Evolutionary conservation across 2,888 invertebrate species (phyloP), one percentile per base, ranked within the genome.

Genomic region (Pseudococcus longispinus): DNA sequence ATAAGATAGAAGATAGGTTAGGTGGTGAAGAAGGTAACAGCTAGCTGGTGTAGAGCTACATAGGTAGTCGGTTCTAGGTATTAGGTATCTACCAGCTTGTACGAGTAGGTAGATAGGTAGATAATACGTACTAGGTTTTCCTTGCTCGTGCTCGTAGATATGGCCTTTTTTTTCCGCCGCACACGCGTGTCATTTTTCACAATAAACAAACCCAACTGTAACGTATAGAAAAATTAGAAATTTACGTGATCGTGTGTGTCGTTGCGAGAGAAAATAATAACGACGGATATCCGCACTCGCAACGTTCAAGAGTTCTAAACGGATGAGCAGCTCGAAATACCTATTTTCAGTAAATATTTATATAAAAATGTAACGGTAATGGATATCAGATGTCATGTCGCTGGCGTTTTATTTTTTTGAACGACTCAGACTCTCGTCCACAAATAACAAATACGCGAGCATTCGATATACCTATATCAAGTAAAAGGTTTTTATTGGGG

Each of bases 191-290:
- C 51, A 51, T 51, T 51, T 51, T 51, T 51, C 51, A 51, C 51
- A n/a, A 51, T 51, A 51, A 51, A 51, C 51, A 51, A 51, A 51
- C 51, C 51, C 51, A 51, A 51, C 51, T 15, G 51, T 15, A 51
- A 51, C 51, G 51, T 51, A 51, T 51, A 51, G 51, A 51, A 51
- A 51, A 51, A 51, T 51, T 51, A 51, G 60, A 60, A 60, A 60
- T 60, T 60, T 60, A 60, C 23, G 60, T 60, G 60, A 60, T 60
- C 60, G 60, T 20, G 20, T 60, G 60, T 23, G 60, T 60, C 60
- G 60, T 60, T 60, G 60, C 60, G 60, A 60, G 23, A 23, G 60
- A 60, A 60, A 60, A 60, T 60, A 60, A 60, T 60, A 60, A 60
- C 60, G 60, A 23, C 23, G 60, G 60, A 60, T 60, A 60, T 60